Base-by-base conservation (phyloP, 2,888 invertebrate species). In the Girardia tigrina region DNA sequence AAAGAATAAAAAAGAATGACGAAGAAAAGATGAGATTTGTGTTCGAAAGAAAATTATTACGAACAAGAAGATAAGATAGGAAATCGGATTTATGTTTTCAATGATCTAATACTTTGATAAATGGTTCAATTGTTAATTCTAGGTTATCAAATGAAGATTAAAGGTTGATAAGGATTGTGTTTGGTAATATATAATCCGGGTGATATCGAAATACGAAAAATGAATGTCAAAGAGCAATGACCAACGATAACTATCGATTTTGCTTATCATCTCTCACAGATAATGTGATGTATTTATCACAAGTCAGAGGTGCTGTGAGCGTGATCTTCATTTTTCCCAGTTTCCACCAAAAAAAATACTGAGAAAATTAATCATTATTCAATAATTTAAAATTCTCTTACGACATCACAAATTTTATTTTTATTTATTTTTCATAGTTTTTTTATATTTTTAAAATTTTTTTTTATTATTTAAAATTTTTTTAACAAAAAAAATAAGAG, bases 281-380 rank as follows among this genome's bases (percentile, higher is more conserved):
- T 20, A 56, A 56, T 56, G 56, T 23, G 56, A 56, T 56, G 23
- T 56, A 56, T 56, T n/a, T 56, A 23, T 56, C 56, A 56, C 56
- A 56, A 56, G 56, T 56, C 23, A 20, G n/a, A n/a, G 56, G 56
- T 56, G 56, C 56, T 56, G 56, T 56, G 8, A 56, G 56, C 56
- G 56, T 56, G 56, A 56, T 56, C 56, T 56, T n/a, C n/a, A n/a
- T n/a, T 20, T 56, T 56, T 56, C n/a, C 36, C 56, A 56, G 56
- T 56, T 56, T 56, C 23, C 20, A 56, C n/a, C n/a, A n/a, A n/a
- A n/a, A n/a, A n/a, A n/a, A 56, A n/a, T 23, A 23, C n/a, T 56
- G 56, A 23, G 56, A 56, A 56, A 56, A 56, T 56, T 56, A 56
- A 56, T 56, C 56, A 56, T 56, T 56, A 56, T 56, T 36, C 23